Percentiles rank a stretch among this genome's conserved stretches.
Evolutionary conservation across 2,888 invertebrate species (phyloP).

Genomic region (Eustalomyia histrio): DNA sequence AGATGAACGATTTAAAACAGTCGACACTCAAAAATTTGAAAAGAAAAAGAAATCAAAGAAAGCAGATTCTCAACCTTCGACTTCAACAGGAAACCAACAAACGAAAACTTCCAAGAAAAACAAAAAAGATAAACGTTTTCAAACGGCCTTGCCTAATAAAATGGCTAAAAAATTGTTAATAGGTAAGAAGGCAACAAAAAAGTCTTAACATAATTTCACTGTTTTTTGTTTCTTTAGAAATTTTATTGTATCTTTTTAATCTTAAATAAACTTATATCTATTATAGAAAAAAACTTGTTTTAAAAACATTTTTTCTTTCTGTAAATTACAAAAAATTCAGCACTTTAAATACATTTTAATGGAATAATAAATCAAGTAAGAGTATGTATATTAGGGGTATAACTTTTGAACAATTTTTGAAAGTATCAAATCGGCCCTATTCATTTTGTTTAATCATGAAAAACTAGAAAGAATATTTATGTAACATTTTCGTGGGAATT

Average conservation of each 20-base stretch:
- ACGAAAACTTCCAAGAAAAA: not conserved
- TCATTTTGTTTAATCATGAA: too few species aligned
- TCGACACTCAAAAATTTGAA: constrained; percentile 73
- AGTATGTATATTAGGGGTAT: too few species aligned
- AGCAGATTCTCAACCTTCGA: not conserved
- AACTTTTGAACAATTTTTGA: too few species aligned
- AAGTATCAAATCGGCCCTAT: too few species aligned
- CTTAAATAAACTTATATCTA: constrained; percentile 33
- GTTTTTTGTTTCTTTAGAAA: not conserved
- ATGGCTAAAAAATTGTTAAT: constrained; percentile 46
- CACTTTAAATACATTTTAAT: not conserved
- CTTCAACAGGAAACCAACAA: not conserved
- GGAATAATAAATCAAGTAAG: too few species aligned
- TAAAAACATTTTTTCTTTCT: not conserved
- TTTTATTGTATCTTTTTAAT: constrained; percentile 37
- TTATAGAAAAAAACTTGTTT: constrained; percentile 7
- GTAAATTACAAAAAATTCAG: constrained; percentile 15
- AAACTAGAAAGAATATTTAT: too few species aligned
- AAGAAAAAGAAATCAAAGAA: constrained; percentile 68
- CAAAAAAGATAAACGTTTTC: constrained; percentile 47
- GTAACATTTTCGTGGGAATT: too few species aligned
- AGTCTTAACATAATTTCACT: constrained; percentile 18
- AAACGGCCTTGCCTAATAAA: constrained; percentile 50
- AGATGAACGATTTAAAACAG: constrained; percentile 77
- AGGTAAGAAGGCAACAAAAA: constrained; percentile 22